These are phyloP conservation scores for Mastomys coucha DNA, from an alignment of 2,113 vertebrate species.

Conservation along the genomic window DNA sequence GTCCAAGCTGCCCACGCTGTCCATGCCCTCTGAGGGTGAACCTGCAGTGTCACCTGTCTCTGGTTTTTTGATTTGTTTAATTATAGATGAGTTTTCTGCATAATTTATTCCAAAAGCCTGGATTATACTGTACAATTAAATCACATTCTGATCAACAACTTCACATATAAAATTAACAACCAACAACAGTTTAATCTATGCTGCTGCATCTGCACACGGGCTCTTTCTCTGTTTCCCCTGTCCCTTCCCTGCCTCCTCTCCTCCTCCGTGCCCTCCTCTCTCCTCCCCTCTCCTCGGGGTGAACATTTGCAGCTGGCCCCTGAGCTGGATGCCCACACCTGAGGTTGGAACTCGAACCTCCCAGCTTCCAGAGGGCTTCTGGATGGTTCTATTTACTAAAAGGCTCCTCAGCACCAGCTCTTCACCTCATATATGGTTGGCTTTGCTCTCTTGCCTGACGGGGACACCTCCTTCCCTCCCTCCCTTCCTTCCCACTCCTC, in stretches of 20 bases:
- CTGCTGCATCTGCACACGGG: background rate
- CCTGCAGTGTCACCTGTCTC: slow-evolving; percentile 50
- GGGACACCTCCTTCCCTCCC: background rate
- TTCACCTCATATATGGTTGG: background rate
- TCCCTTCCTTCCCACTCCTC: background rate
- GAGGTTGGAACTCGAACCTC: background rate
- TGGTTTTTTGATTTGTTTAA: slow-evolving; percentile 81
- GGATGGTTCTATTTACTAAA: background rate
- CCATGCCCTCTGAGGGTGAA: slow-evolving; percentile 60
- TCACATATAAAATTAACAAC: slow-evolving; percentile 79
- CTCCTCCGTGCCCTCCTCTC: background rate
- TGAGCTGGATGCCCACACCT: background rate
- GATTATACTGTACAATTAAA: slow-evolving; percentile 72
- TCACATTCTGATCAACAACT: slow-evolving; percentile 82
- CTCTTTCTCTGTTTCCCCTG: background rate
- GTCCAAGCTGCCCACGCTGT: slow-evolving; percentile 63
- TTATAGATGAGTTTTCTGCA: slow-evolving; percentile 80
- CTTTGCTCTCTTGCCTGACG: background rate
- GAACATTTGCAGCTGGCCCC: background rate
- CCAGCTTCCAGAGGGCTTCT: background rate
- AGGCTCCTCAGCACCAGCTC: background rate
- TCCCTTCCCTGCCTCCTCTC: background rate
- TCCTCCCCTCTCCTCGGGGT: background rate
- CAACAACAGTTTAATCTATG: slow-evolving; percentile 78
- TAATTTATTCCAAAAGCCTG: slow-evolving; percentile 79